phyloP scores from a whole-genome alignment of 1,140 invertebrate genomes.

The Drosophila gunungcola region DNA sequence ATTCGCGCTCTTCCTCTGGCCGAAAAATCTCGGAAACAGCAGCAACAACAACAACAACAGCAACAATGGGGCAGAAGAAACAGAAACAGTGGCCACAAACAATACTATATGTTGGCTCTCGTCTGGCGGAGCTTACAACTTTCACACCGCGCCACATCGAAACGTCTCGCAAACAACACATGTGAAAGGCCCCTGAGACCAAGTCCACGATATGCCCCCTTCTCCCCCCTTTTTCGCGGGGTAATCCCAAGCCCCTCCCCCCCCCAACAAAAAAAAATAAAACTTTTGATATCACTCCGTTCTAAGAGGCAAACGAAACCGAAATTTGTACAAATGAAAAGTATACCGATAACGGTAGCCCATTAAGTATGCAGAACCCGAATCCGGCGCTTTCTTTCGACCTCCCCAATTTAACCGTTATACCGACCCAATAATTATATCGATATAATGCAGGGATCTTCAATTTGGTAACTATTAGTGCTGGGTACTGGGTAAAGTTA shows the following conservation, averaged over 20 bases:
- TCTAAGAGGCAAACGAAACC: slow-evolving; percentile 55
- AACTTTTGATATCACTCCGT: slow-evolving; percentile 46
- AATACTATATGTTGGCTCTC: slow-evolving; percentile 40
- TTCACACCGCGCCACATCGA: slow-evolving; percentile 64
- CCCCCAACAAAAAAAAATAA: slow-evolving; percentile 23
- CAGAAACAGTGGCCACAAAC: slow-evolving; percentile 28
- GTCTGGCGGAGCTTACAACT: slow-evolving; percentile 61
- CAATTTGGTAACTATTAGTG: neutral
- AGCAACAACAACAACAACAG: slow-evolving; percentile 22
- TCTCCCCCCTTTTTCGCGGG: neutral
- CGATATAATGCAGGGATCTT: neutral
- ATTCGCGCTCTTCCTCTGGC: slow-evolving; percentile 23
- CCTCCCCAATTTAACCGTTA: slow-evolving; percentile 14
- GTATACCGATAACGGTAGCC: slow-evolving; percentile 34
- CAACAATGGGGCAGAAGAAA: slow-evolving; percentile 18
- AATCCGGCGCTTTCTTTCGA: slow-evolving; percentile 27
- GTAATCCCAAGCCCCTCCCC: slow-evolving; percentile 9
- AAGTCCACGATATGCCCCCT: neutral
- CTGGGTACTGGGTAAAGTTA: too few species aligned
- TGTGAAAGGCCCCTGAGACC: slow-evolving; percentile 59
- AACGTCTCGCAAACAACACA: slow-evolving; percentile 41
- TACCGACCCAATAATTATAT: neutral
- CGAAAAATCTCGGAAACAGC: slow-evolving; percentile 58
- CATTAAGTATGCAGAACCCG: slow-evolving; percentile 36
- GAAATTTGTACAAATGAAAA: slow-evolving; percentile 43